Evolutionary conservation across 2,888 invertebrate genomes (phyloP), one percentile per base, ranked within the genome.

Genomic region (Creontiades dilutus): DNA sequence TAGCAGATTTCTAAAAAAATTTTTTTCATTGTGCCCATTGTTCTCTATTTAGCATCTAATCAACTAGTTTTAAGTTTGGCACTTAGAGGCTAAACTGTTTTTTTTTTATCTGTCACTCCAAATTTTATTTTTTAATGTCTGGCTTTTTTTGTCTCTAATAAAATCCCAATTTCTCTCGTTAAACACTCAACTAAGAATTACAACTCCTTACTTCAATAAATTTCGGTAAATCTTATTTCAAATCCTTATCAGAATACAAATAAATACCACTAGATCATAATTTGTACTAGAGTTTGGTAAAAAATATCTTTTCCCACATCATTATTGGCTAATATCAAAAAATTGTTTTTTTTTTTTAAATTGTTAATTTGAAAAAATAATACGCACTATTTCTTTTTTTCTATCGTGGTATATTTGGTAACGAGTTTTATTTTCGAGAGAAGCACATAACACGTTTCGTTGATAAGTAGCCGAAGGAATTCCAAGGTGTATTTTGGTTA

Each of bases 11-110:
- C 84, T 75, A 85, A 68, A 80, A 86, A 80, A 84, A 80, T 68
- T 61, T 86, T 86, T 75, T 75, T 47, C 76, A 75, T 91, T 91
- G 91, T 91, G 91, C 91, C 91, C 91, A 55, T 87, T 90, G 86
- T 84, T 84, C 68, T 90, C 87, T 88, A 91, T 68, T 82, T 75
- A 78, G 87, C 88, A 48, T 90, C 90, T 91, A 91, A 90, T 81
- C 47, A 75, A 84, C 84, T 86, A 80, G 27, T 12, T 88, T 37
- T 78, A 80, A 81, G 61, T 91, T 91, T 91, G 91, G 91, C 91
- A 91, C 91, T 91, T 91, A 48, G 68, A 87, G 90, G 90, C 87
- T 88, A 75, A 86, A 87, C 81, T 90, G 61, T 55, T 47, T 82
- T 82, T 82, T 82, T 82, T 19, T n/a, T 52, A n/a, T 82, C 52